Percentiles rank a stretch among this genome's conserved stretches.
phyloP scores from a whole-genome alignment of 2,888 invertebrate genomes.

The Heliconius ethilla region DNA sequence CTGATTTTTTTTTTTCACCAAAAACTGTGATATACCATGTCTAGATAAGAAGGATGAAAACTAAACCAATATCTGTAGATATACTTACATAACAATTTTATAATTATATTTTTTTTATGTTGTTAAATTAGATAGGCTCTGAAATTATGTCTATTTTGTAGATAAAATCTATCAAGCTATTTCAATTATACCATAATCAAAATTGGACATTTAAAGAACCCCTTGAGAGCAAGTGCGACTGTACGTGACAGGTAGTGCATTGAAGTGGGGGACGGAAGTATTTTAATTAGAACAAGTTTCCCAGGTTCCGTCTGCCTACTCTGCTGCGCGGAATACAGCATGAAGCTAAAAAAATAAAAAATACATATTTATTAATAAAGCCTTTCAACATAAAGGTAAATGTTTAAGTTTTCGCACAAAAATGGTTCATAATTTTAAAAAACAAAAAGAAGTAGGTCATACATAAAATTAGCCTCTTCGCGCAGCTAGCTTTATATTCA shows the following conservation, averaged over 20 bases:
- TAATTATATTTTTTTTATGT: not conserved
- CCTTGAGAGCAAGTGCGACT: too few species aligned
- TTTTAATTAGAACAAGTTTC: too few species aligned
- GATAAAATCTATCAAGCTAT: not conserved
- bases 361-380: not conserved
- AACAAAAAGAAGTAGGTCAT: constrained; percentile 22
- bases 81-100: too few species aligned
- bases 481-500: constrained; percentile 28
- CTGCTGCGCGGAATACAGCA: too few species aligned
- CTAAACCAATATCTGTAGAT: not conserved
- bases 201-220: too few species aligned
- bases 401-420: constrained; percentile 14
- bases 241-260: too few species aligned
- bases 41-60: not conserved
- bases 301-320: too few species aligned
- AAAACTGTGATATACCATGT: not conserved
- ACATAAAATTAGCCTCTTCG: constrained; percentile 29
- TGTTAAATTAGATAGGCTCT: not conserved
- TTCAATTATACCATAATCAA: not conserved
- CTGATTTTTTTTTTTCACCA: too few species aligned
- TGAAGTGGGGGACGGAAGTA: too few species aligned
- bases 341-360: too few species aligned
- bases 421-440: constrained; percentile 28
- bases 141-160: not conserved
- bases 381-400: constrained; percentile 1